A percentile compares a stretch with the other conserved stretches of the same genome.
Evolutionary conservation across 2,113 vertebrate species (phyloP).

Genomic region (Pluvianellus socialis): DNA sequence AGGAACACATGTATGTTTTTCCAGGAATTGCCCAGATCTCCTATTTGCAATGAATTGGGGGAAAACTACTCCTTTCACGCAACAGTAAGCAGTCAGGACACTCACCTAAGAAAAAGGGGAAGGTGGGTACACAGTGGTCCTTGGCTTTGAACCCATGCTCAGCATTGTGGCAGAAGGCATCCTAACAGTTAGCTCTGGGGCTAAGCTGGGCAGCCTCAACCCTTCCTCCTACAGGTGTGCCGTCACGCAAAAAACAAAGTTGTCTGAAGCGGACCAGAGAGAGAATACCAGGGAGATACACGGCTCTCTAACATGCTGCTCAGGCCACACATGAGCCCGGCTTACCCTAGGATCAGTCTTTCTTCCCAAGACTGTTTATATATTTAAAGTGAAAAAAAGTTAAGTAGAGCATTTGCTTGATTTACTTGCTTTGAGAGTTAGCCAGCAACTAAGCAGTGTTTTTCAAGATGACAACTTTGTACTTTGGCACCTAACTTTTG

Average conservation of each 20-base stretch:
- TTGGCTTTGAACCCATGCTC: background rate
- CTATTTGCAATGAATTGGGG: fast-evolving
- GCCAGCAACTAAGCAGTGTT: background rate
- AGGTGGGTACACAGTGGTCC: background rate
- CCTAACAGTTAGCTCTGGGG: background rate
- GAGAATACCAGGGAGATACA: background rate
- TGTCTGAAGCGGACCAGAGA: background rate
- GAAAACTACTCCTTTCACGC: background rate
- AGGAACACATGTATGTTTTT: fast-evolving
- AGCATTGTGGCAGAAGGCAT: background rate
- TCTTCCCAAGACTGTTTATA: background rate
- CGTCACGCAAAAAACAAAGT: background rate
- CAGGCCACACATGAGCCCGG: background rate
- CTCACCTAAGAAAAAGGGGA: background rate
- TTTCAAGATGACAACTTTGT: background rate
- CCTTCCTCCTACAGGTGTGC: background rate
- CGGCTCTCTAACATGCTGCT: background rate
- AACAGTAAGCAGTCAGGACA: background rate
- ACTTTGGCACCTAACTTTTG: background rate
- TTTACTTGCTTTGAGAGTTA: background rate
- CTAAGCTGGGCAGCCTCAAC: background rate
- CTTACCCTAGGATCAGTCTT: background rate
- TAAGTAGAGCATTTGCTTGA: background rate
- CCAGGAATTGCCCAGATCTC: background rate
- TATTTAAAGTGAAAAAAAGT: background rate